phyloP scores from a whole-genome alignment of 2,797 vertebrate species.

The Anguilla obscura region DNA sequence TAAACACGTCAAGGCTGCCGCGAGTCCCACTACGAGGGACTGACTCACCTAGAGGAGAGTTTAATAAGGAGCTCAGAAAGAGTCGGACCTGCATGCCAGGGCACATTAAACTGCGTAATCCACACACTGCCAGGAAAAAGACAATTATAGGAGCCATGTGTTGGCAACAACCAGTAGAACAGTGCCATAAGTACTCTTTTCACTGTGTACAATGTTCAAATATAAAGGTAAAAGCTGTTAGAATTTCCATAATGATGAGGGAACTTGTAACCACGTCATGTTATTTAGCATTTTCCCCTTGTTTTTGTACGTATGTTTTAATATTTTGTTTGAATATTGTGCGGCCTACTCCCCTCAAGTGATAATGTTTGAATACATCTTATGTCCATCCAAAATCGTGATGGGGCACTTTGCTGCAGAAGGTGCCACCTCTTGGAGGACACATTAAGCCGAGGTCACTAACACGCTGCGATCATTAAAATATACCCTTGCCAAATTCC shows the following conservation, averaged over 20 bases:
- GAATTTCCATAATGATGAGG: not conserved
- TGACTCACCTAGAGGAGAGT: slow-evolving; percentile 1
- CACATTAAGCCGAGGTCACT: not conserved
- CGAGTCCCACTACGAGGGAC: not conserved
- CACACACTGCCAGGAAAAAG: not conserved
- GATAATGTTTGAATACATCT: not conserved
- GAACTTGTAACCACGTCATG: not conserved
- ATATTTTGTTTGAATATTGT: not conserved
- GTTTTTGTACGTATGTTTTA: not conserved
- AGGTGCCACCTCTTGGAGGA: not conserved
- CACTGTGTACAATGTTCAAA: not conserved
- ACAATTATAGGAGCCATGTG: not conserved
- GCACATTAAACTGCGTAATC: not conserved
- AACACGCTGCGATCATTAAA: not conserved
- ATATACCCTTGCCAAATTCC: not conserved
- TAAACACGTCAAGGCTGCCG: not conserved
- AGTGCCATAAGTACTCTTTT: not conserved
- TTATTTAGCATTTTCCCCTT: not conserved
- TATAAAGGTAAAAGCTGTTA: no score
- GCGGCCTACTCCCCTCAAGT: not conserved
- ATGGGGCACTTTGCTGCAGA: not conserved
- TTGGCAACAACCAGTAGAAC: not conserved
- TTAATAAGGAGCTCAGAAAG: slow-evolving; percentile 2
- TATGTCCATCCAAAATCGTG: not conserved
- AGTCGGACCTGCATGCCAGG: not conserved